Evolutionary conservation across 2,888 invertebrate species (phyloP), one percentile per base, ranked within the genome.

Genomic region (Sarcophaga rosellei): DNA sequence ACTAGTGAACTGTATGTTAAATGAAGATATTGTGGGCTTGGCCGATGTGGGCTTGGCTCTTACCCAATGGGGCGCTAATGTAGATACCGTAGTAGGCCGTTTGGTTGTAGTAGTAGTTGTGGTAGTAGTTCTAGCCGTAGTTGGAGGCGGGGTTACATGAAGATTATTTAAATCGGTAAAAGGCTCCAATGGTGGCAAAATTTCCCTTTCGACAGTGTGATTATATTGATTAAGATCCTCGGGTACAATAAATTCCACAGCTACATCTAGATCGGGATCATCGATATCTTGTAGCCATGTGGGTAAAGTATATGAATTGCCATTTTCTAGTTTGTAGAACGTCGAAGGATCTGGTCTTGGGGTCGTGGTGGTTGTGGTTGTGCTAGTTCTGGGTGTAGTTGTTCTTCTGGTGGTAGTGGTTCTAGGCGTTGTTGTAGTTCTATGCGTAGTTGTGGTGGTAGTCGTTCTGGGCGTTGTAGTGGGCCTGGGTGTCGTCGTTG

Each of bases 251-350:
- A 90, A 92, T 12, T 91, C 90, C 15, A 92, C 91, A 1, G 92
- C 92, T 23, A 92, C 91, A 85, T 93, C 93, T 25, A 92, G 81
- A 35, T 92, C 92, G 0, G 93, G 91, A 87, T 92, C 93, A 76
- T 92, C 92, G 0, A 91, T 89, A 66, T 90, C 93, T 53, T 90
- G 90, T 57, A 92, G 73, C 92, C 92, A 92, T 1, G 92, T 88
- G 5, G 92, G 92, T 65, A 92, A 72, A 0, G 92, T 91, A 57
- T 91, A 90, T 0, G 92, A 91, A 63, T 92, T 90, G 0, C 88
- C 90, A 62, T 90, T 89, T 74, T 90, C 92, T n/a, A 93, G 88
- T 63, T 87, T 89, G 65, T 89, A 91, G 76, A 90, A 91, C 17
- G 87, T 89, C 2, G 90, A 87, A 0, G 90, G 88, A 81, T 91